These are phyloP conservation scores for Dromococcyx pavoninus DNA, from an alignment of 2,797 vertebrate genomes.

Conservation along the genomic window DNA sequence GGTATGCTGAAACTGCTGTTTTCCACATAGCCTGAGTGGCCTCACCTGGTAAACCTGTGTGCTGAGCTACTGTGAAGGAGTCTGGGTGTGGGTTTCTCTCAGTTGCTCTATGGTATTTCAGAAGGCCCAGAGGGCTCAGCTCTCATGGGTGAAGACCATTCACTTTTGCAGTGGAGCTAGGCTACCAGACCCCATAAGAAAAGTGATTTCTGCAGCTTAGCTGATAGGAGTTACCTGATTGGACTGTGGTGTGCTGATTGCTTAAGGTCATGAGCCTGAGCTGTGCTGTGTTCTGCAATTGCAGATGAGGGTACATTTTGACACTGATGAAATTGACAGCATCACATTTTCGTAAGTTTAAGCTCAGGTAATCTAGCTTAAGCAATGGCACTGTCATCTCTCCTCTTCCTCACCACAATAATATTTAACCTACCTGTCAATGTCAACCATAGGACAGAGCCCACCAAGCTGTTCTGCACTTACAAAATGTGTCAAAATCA, in stretches of 20 bases:
- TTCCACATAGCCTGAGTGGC: neutral
- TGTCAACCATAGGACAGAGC: neutral
- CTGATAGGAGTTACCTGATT: neutral
- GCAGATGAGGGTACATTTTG: neutral
- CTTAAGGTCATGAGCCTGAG: neutral
- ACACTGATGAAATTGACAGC: slow-evolving; percentile 1
- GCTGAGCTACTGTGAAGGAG: neutral
- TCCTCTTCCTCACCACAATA: neutral
- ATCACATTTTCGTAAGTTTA: neutral
- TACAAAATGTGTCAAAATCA: neutral
- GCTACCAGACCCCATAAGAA: neutral
- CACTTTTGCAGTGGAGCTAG: neutral
- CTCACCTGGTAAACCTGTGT: neutral
- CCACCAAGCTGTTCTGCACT: neutral
- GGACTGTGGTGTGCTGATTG: neutral
- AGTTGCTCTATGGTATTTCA: neutral
- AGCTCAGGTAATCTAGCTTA: neutral
- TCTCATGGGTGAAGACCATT: neutral
- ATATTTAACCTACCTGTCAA: neutral
- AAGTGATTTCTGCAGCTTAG: neutral
- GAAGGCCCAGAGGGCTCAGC: neutral
- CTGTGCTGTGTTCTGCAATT: neutral
- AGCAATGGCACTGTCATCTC: slow-evolving; percentile 7
- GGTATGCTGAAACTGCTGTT: neutral
- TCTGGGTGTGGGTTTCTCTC: neutral